Base-by-base conservation (phyloP, 2,888 invertebrate genomes). In the Clitarchus hookeri region DNA sequence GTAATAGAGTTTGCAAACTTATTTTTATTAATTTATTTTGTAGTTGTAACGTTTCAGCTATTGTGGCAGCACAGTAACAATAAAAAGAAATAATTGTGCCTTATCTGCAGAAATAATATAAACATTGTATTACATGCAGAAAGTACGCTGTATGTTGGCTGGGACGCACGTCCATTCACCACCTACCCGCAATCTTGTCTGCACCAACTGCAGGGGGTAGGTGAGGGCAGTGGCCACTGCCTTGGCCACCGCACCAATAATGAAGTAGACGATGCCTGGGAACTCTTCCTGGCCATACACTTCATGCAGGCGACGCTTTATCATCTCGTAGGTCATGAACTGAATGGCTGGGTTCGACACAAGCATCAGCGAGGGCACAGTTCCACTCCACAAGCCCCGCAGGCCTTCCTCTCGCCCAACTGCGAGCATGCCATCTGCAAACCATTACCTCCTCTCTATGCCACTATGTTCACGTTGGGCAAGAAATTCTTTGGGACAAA, bases 311-410 rank as follows among this genome's bases (percentile, higher is more conserved):
- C 93, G 93, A 87, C 97, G 93, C 91, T 98, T 98, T 23, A 98
- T 92, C 85, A 95, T 92, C 92, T 98, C 98, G 91, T 98, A 98
- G 85, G 97, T 95, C 94, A 98, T 97, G 91, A 98, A 98, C 91
- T 98, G 98, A 88, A 98, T 94, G 0, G 98, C 97, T 25, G 98
- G 98, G 92, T 98, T 98, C 16, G 95, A 94, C 27, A 97, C 97
- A 77, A 98, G 92, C 87, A 98, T 92, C n/a, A 98, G 91, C 0
- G 98, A 98, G 6, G 98, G 96, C 65, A 95, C 91, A 0, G 96
- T 94, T 19, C 98, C 97, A 48, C 96, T 95, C 97, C 98, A 98
- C 53, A 98, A 92, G 0, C 95, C 95, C 86, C 91, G 90, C 0
- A 95, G 88, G 19, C 98, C 98, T 92, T 98, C 98, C 44, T 94